phyloP scores from a whole-genome alignment of 2,113 vertebrate species.

The Lepus europaeus region DNA sequence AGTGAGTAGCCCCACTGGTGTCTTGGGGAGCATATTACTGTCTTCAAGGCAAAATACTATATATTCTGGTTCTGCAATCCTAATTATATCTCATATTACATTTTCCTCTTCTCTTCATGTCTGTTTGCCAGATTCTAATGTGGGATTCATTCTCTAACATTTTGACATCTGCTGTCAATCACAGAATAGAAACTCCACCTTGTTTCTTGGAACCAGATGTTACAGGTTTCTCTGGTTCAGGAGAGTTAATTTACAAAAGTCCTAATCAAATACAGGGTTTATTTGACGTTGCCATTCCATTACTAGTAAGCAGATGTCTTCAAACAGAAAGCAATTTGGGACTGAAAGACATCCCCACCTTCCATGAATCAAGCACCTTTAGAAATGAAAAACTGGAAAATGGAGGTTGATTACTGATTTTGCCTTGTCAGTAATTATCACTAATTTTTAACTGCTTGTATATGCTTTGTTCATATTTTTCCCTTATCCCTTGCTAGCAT shows the following conservation, averaged over 20 bases:
- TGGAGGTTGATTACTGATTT: conserved; percentile 85
- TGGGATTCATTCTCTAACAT: conserved; percentile 46
- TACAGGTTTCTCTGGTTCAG: conserved; percentile 68
- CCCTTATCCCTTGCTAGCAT: conserved; percentile 81
- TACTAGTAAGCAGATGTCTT: conserved; percentile 73
- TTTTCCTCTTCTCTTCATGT: background rate
- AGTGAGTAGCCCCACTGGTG: background rate
- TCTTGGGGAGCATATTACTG: background rate
- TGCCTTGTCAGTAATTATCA: conserved; percentile 83
- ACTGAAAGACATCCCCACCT: conserved; percentile 78
- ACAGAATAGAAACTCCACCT: conserved; percentile 67
- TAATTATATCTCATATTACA: background rate
- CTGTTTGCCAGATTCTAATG: background rate
- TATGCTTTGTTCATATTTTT: conserved; percentile 83
- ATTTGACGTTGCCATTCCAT: conserved; percentile 73
- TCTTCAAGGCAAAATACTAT: background rate
- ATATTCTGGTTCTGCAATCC: conserved; percentile 12
- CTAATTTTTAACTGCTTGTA: conserved; percentile 85
- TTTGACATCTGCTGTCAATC: conserved; percentile 65
- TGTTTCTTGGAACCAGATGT: conserved; percentile 63
- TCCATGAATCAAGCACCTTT: conserved; percentile 80
- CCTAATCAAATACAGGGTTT: conserved; percentile 75
- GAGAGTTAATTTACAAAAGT: conserved; percentile 76
- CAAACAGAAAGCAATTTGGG: conserved; percentile 65
- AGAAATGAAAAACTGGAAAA: conserved; percentile 79